Conservation (phyloP, 2,888 invertebrate genomes). For the Antheraea assamensis region DNA sequence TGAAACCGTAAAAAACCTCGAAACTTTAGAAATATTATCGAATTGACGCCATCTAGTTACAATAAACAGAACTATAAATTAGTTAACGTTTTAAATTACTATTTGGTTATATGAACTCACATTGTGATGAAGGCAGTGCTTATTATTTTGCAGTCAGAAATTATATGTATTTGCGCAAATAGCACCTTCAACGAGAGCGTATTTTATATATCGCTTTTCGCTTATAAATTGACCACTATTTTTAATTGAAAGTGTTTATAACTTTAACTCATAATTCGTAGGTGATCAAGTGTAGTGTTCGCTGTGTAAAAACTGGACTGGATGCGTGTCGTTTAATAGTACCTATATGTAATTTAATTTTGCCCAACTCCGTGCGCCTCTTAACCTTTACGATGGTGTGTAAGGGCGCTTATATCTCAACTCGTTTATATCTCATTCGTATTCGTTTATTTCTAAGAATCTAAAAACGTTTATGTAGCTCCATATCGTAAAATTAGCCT, state of each 20-base stretch:
- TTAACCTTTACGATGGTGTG: background rate
- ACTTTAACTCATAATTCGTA: constrained; percentile 34
- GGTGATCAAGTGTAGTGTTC: constrained; percentile 33
- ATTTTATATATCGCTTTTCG: constrained; percentile 22
- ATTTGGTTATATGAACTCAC: too few relatives aligned
- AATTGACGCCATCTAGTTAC: too few relatives aligned
- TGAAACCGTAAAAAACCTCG: too few relatives aligned
- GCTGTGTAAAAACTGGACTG: constrained; percentile 5
- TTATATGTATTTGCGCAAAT: background rate
- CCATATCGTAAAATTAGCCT: too few relatives aligned
- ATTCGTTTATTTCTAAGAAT: too few relatives aligned
- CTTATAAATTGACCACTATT: constrained; percentile 27
- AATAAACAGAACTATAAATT: too few relatives aligned
- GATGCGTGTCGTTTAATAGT: background rate
- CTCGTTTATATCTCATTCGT: too few relatives aligned
- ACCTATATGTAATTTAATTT: background rate
- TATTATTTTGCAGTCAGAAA: too few relatives aligned
- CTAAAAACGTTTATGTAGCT: too few relatives aligned
- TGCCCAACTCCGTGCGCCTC: background rate
- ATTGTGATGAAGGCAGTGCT: too few relatives aligned
- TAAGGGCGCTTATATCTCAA: background rate
- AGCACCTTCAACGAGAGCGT: background rate
- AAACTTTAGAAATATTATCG: too few relatives aligned
- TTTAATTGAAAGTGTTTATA: constrained; percentile 44
- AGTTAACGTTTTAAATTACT: too few relatives aligned